phyloP scores from a whole-genome alignment of 2,797 vertebrate genomes.

The Neosalanx taihuensis region DNA sequence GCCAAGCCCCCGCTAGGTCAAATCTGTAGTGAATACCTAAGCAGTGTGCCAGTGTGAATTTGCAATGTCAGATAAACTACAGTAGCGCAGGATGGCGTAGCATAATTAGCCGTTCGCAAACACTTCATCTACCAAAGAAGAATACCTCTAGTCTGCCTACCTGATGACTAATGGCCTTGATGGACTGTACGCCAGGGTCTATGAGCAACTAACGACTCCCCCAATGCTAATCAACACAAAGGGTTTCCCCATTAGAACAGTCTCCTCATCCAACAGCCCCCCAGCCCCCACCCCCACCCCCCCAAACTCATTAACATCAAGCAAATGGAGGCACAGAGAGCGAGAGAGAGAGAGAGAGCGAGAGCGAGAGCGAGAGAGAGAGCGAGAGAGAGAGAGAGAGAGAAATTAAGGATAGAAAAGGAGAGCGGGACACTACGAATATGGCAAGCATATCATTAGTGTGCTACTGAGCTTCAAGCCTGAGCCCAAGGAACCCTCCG shows the following conservation, averaged over 20 bases:
- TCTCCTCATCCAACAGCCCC: background rate
- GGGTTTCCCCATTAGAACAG: background rate
- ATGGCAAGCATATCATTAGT: slow-evolving; percentile 41
- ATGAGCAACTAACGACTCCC: slow-evolving; percentile 23
- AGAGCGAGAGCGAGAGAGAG: background rate
- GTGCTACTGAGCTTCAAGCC: slow-evolving; percentile 39
- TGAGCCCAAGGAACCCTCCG: slow-evolving; percentile 54
- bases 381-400: slow-evolving; percentile 15
- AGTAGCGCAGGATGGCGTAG: slow-evolving; percentile 47
- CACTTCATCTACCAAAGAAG: slow-evolving; percentile 10
- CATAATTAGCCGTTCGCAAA: slow-evolving; percentile 50
- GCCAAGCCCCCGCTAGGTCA: background rate
- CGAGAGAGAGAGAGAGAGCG: slow-evolving; percentile 21
- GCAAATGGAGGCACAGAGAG: background rate
- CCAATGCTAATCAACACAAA: slow-evolving; percentile 21
- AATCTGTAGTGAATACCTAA: background rate
- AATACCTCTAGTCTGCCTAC: slow-evolving; percentile 21
- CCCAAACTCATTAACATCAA: too few species aligned
- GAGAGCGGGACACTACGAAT: slow-evolving; percentile 35
- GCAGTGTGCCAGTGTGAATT: background rate
- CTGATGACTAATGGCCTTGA: slow-evolving; percentile 32
- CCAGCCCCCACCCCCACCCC: too few species aligned
- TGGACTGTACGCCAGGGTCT: slow-evolving; percentile 16
- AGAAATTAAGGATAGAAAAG: slow-evolving; percentile 7
- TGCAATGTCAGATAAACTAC: slow-evolving; percentile 2